phyloP scores from a whole-genome alignment of 1,140 invertebrate genomes.

The Euschistus heros region DNA sequence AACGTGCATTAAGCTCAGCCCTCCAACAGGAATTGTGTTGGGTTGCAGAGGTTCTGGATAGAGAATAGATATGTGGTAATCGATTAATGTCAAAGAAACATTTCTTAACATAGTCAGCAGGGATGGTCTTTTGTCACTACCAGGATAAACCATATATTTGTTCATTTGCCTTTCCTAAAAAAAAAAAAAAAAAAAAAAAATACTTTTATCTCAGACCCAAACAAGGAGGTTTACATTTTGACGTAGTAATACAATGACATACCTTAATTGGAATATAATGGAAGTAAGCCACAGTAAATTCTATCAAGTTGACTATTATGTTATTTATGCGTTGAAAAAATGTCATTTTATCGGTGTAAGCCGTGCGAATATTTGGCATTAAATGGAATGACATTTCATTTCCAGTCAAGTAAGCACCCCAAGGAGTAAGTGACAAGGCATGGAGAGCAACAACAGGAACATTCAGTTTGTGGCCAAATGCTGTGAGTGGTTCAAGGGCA shows the following conservation, averaged over 20 bases:
- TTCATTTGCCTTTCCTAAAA: too few relatives aligned
- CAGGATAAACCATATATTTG: too few relatives aligned
- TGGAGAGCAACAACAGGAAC: constrained; percentile 29
- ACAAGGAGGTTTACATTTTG: too few relatives aligned
- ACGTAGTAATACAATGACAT: background rate
- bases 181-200: too few relatives aligned
- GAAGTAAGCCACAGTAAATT: background rate
- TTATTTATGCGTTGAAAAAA: constrained; percentile 45
- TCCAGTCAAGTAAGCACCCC: constrained; percentile 16
- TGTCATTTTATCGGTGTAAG: constrained; percentile 40
- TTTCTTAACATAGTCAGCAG: too few relatives aligned
- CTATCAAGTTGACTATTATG: constrained; percentile 2
- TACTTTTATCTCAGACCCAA: too few relatives aligned
- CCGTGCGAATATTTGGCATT: constrained; percentile 41
- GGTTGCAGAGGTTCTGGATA: too few relatives aligned
- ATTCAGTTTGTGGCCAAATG: constrained; percentile 32
- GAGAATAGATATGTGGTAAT: too few relatives aligned
- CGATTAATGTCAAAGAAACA: too few relatives aligned
- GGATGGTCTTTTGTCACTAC: too few relatives aligned
- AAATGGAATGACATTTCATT: constrained; percentile 32
- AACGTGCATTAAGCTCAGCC: too few relatives aligned
- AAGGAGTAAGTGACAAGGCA: constrained; percentile 4
- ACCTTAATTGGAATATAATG: constrained; percentile 14
- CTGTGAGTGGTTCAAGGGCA: constrained; percentile 32
- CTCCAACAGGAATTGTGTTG: too few relatives aligned